A percentile compares a stretch with the other conserved stretches of the same genome.
Conservation (phyloP, 2,888 invertebrate species). For the Tinea semifulvella region DNA sequence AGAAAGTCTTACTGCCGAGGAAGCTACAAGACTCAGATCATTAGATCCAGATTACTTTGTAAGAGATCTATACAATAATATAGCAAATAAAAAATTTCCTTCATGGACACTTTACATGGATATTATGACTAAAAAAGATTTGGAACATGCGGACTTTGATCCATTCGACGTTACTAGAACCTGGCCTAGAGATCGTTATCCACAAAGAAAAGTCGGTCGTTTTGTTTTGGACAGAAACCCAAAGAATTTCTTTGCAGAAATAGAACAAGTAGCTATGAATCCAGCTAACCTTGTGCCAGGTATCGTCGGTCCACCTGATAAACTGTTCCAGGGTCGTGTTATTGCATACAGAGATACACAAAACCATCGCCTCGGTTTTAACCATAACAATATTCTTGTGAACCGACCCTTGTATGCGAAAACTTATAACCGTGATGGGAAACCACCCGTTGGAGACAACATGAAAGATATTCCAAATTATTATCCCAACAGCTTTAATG, state of each 20-base stretch:
- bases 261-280: slow-evolving; percentile 60
- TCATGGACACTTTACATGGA: slow-evolving; percentile 50
- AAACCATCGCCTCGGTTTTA: slow-evolving; percentile 29
- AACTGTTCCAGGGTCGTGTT: slow-evolving; percentile 55
- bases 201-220: slow-evolving; percentile 55
- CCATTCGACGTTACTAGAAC: slow-evolving; percentile 54
- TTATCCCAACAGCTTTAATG: slow-evolving; percentile 31
- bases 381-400: slow-evolving; percentile 27
- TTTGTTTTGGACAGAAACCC: slow-evolving; percentile 56
- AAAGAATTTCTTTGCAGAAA: slow-evolving; percentile 53
- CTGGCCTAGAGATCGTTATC: slow-evolving; percentile 51
- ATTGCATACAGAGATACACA: slow-evolving; percentile 67
- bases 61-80: slow-evolving; percentile 40
- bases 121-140: slow-evolving; percentile 42
- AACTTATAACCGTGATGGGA: slow-evolving; percentile 28
- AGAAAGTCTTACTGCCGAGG: slow-evolving; percentile 34
- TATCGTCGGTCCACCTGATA: slow-evolving; percentile 59
- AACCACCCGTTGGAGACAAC: slow-evolving; percentile 25
- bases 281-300: slow-evolving; percentile 40
- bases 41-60: slow-evolving; percentile 38
- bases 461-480: slow-evolving; percentile 28
- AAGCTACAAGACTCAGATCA: slow-evolving; percentile 28
- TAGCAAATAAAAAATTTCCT: slow-evolving; percentile 38
- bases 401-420: slow-evolving; percentile 26
- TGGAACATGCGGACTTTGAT: slow-evolving; percentile 39